Conservation (phyloP, 2,888 invertebrate species). For the Dioctria linearis region DNA sequence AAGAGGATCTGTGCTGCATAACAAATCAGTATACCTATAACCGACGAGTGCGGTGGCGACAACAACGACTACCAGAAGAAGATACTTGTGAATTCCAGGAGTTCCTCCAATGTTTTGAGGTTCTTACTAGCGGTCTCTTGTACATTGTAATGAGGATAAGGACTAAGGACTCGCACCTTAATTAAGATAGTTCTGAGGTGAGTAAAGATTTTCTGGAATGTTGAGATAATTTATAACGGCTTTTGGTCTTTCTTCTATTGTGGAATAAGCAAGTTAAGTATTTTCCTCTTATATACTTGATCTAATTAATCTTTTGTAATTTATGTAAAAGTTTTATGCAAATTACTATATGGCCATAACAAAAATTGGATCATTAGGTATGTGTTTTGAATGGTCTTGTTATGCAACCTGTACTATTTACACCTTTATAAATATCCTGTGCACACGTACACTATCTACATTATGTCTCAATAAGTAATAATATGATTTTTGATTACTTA, state of each 20-base stretch:
- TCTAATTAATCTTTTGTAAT: too few species aligned
- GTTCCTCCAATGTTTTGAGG: constrained; percentile 37
- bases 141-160: constrained; percentile 42
- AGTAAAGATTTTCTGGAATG: constrained; percentile 40
- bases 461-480: too few species aligned
- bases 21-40: constrained; percentile 29
- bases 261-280: too few species aligned
- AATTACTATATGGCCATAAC: too few species aligned
- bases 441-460: too few species aligned
- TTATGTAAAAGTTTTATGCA: too few species aligned
- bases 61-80: neutral
- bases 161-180: constrained; percentile 46
- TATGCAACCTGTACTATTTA: too few species aligned
- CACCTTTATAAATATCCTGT: too few species aligned
- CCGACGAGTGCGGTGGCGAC: neutral
- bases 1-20: constrained; percentile 43
- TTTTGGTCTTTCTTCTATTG: neutral
- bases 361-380: too few species aligned
- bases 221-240: constrained; percentile 33
- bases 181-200: constrained; percentile 39
- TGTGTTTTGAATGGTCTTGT: too few species aligned
- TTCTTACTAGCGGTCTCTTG: constrained; percentile 39
- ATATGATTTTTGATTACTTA: too few species aligned
- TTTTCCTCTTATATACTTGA: too few species aligned
- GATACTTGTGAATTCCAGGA: constrained; percentile 46